phyloP scores from a whole-genome alignment of 2,113 vertebrate species.

The Hirundichthys speculiger region DNA sequence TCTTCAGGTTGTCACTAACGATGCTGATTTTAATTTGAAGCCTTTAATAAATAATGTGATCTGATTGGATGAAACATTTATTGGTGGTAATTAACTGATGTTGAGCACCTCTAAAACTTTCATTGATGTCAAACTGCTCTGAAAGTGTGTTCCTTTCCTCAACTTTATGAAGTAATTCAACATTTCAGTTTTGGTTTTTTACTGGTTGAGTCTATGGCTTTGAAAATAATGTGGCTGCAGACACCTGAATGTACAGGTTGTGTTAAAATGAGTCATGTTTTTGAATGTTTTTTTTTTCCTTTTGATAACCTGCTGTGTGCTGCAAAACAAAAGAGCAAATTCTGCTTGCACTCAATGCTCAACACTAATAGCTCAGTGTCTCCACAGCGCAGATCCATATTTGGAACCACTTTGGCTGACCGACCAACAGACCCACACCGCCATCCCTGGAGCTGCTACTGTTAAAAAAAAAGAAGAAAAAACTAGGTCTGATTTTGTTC shows the following conservation, averaged over 20 bases:
- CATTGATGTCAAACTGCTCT: background rate
- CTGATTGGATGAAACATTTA: constrained; percentile 8
- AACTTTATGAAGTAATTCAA: constrained; percentile 6
- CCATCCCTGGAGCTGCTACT: background rate
- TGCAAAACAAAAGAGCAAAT: constrained; percentile 16
- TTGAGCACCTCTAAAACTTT: constrained; percentile 2
- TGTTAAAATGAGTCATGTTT: background rate
- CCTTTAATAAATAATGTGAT: constrained; percentile 8
- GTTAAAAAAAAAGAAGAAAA: constrained; percentile 11
- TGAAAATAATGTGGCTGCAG: constrained; percentile 8
- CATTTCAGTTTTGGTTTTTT: constrained; percentile 14
- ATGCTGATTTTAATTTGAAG: constrained; percentile 6
- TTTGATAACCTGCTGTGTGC: constrained; percentile 20
- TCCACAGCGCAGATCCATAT: constrained; percentile 10
- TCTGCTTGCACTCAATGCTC: constrained; percentile 1
- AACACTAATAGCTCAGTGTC: constrained; percentile 7
- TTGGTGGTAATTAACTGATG: background rate
- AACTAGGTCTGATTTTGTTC: background rate
- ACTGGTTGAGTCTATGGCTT: constrained; percentile 1
- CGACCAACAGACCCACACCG: background rate
- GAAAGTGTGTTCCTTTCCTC: constrained; percentile 4
- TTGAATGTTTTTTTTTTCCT: constrained; percentile 2
- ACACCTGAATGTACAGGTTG: background rate
- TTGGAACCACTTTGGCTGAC: background rate
- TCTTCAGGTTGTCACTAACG: constrained; percentile 1